These are phyloP conservation scores for Drosophila buzzatii DNA, from an alignment of 2,888 invertebrate species.

Conservation along the genomic window DNA sequence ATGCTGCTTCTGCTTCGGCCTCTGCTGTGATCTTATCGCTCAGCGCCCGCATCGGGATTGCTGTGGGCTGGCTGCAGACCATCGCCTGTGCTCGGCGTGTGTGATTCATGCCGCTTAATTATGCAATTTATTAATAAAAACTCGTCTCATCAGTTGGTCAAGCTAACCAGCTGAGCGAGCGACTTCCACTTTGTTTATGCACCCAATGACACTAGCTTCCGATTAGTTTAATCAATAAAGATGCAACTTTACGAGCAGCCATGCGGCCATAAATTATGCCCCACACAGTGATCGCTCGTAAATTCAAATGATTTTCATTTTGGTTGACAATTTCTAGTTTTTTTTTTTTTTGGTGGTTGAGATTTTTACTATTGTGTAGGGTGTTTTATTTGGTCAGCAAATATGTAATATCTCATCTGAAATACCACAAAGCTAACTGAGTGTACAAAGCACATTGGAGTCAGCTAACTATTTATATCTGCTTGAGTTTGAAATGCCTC, in stretches of 20 bases:
- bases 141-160: slow-evolving; percentile 9
- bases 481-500: background rate
- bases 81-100: slow-evolving; percentile 25
- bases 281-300: slow-evolving; percentile 5
- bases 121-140: slow-evolving; percentile 77
- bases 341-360: no score
- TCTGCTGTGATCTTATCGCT: slow-evolving; percentile 51
- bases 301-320: background rate
- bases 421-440: background rate
- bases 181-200: slow-evolving; percentile 3
- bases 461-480: background rate
- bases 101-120: slow-evolving; percentile 67
- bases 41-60: slow-evolving; percentile 38
- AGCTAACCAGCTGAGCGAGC: slow-evolving; percentile 22
- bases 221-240: slow-evolving; percentile 9
- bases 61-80: background rate
- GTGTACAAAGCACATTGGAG: background rate
- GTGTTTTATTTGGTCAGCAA: background rate
- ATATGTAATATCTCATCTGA: background rate
- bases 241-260: background rate
- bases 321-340: background rate
- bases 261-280: background rate
- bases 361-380: background rate
- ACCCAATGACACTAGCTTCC: slow-evolving; percentile 32
- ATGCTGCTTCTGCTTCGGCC: slow-evolving; percentile 10